Evolutionary conservation across 1,140 invertebrate species (phyloP).

Genomic region (Drosophila guanche): DNA sequence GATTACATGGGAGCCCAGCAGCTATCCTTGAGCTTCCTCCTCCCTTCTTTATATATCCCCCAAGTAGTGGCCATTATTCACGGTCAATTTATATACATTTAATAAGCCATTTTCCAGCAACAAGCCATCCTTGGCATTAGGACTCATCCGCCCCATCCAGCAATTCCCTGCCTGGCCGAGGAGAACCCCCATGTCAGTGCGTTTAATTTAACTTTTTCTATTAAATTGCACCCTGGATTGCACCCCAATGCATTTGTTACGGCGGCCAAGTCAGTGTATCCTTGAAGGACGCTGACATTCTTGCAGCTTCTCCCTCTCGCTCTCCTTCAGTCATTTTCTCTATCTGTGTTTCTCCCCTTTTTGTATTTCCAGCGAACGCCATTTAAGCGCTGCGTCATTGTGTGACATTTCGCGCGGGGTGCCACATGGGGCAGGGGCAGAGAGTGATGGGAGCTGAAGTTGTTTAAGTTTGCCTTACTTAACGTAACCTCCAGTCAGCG

Average conservation of each 20-base stretch:
- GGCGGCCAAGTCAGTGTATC: slow-evolving; percentile 44
- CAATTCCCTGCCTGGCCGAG: too few species aligned
- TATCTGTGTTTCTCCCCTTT: not conserved
- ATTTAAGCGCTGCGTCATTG: slow-evolving; percentile 74
- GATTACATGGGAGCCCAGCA: too few species aligned
- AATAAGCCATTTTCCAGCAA: too few species aligned
- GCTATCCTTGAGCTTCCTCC: too few species aligned
- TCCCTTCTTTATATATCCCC: too few species aligned
- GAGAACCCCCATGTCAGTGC: slow-evolving; percentile 47
- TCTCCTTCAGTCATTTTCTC: too few species aligned
- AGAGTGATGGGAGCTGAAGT: not conserved
- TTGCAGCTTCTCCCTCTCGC: not conserved
- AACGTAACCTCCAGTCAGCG: slow-evolving; percentile 42
- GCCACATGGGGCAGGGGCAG: slow-evolving; percentile 3
- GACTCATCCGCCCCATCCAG: not conserved
- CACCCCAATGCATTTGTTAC: slow-evolving; percentile 63
- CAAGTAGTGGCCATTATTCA: too few species aligned
- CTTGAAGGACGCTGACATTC: slow-evolving; percentile 65
- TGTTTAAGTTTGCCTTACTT: slow-evolving; percentile 60
- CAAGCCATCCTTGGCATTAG: not conserved
- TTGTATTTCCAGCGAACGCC: slow-evolving; percentile 41
- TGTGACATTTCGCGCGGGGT: slow-evolving; percentile 70
- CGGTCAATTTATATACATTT: too few species aligned
- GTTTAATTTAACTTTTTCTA: slow-evolving; percentile 81
- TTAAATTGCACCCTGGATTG: slow-evolving; percentile 66